Evolutionary conservation across 2,888 invertebrate species (phyloP).

Genomic region (Hypena proboscidalis): DNA sequence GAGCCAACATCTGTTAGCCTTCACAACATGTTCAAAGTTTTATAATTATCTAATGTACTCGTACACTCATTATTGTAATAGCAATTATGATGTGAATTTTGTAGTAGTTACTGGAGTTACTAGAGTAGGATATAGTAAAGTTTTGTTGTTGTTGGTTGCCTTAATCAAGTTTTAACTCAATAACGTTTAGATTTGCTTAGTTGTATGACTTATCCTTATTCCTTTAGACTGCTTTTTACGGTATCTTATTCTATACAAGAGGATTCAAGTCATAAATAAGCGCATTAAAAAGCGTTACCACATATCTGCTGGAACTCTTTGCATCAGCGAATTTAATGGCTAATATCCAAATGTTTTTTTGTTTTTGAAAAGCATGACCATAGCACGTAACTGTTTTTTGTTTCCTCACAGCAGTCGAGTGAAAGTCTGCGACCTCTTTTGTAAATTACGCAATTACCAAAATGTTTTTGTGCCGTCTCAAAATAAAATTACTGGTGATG

Average conservation of each 20-base stretch:
- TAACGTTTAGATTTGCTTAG: no score
- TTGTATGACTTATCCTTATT: no score
- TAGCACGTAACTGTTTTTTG: slow-evolving; percentile 17
- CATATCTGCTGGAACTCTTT: slow-evolving; percentile 1
- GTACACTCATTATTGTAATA: slow-evolving; percentile 8
- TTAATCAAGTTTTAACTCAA: no score
- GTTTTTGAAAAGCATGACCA: slow-evolving; percentile 15
- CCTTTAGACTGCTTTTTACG: no score
- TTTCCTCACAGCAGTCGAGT: slow-evolving; percentile 27
- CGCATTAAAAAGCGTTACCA: not conserved
- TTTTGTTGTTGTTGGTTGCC: no score
- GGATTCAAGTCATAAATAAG: no score
- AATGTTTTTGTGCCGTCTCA: slow-evolving; percentile 12
- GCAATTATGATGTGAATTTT: not conserved
- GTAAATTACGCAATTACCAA: slow-evolving; percentile 27
- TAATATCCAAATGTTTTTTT: slow-evolving; percentile 1
- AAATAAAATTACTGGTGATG: slow-evolving; percentile 6
- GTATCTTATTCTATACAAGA: no score
- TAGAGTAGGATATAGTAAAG: no score
- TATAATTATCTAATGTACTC: slow-evolving; percentile 12
- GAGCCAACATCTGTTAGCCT: slow-evolving; percentile 20
- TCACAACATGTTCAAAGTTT: slow-evolving; percentile 12
- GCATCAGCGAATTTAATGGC: not conserved
- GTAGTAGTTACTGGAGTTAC: not conserved
- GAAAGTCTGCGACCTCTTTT: slow-evolving; percentile 30